A percentile compares a stretch with the other conserved stretches of the same genome.
phyloP scores from a whole-genome alignment of 2,888 invertebrate species.

The Sinohyriopsis cumingii region DNA sequence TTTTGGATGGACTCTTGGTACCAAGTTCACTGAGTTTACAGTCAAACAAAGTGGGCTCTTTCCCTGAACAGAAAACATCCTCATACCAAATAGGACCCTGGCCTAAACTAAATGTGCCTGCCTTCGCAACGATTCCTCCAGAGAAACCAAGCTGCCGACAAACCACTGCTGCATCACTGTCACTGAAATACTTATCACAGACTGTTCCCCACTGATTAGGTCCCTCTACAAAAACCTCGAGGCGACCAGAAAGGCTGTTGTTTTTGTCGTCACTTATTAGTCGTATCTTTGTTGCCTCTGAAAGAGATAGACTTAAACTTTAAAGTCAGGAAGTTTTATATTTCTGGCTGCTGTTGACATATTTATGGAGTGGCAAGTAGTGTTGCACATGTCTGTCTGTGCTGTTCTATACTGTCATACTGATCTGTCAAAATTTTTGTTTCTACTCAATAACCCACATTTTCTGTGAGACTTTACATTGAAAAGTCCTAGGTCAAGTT shows the following conservation, averaged over 20 bases:
- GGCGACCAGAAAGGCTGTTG: constrained; percentile 77
- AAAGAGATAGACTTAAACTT: constrained; percentile 5
- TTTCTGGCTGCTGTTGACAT: too few relatives aligned
- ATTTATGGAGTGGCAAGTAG: too few relatives aligned
- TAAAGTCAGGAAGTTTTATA: too few relatives aligned
- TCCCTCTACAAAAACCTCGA: constrained; percentile 76
- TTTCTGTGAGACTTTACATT: too few relatives aligned
- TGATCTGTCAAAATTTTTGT: too few relatives aligned
- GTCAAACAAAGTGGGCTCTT: constrained; percentile 43
- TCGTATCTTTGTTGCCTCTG: constrained; percentile 75
- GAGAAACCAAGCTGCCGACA: constrained; percentile 48
- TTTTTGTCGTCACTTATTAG: constrained; percentile 76
- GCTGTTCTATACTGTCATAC: too few relatives aligned
- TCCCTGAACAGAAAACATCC: constrained; percentile 51
- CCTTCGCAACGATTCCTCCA: constrained; percentile 26
- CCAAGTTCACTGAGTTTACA: constrained; percentile 50
- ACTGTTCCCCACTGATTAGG: constrained; percentile 57
- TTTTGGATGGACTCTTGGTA: constrained; percentile 28
- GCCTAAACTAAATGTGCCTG: too few relatives aligned
- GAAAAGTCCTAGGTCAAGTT: too few relatives aligned
- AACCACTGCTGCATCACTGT: constrained; percentile 46
- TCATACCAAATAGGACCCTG: constrained; percentile 61
- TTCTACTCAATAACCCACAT: too few relatives aligned
- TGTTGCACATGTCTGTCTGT: too few relatives aligned
- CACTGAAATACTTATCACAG: constrained; percentile 57